Evolutionary conservation across 2,797 vertebrate species (phyloP), one percentile per base, ranked within the genome.

Genomic region (Sciurus vulgaris): DNA sequence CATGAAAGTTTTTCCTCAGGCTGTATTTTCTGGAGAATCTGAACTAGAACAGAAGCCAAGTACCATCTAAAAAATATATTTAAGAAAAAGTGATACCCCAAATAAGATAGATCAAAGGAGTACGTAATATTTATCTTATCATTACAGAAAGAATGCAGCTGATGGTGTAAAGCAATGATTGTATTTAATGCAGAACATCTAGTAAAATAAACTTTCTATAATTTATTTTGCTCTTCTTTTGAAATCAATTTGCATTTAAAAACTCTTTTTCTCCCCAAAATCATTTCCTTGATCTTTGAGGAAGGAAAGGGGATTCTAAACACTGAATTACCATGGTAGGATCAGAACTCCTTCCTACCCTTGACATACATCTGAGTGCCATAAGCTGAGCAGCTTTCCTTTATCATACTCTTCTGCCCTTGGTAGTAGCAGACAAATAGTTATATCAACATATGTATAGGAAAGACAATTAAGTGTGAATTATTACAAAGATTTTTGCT

Each of bases 21-120:
- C 3, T 81, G 4, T 86, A 22, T 74, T 88, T 94, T 82, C 84
- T 47, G 74, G 59, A 90, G 35, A 65, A 47, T 18, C 7, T 35
- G 47, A 78, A 83, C 33, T 35, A 70, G 95, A 95, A 63, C 12
- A 70, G 61, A 11, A 94, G 49, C 17, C 12, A 84, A 9, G 24
- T 10, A 56, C 2, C 65, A 5, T 38, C 30, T 8, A 54, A 76
- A 88, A 86, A 47, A 65, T 15, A 38, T 26, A 5, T 49, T 95
- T 77, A 74, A 33, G 18, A 82, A 67, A 18, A 87, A 78, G 86
- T 4, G 49, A 0, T 28, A 30, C 18, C 33, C 15, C 26, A 69
- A 88, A 74, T 51, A 73, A 89, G 13, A 4, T 47, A 47, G 5
- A 24, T 33, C 14, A 69, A 85, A 74, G 8, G 30, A 51, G 11